Base-by-base conservation (phyloP, 2,888 invertebrate species). In the Synanthedon tipuliformis region DNA sequence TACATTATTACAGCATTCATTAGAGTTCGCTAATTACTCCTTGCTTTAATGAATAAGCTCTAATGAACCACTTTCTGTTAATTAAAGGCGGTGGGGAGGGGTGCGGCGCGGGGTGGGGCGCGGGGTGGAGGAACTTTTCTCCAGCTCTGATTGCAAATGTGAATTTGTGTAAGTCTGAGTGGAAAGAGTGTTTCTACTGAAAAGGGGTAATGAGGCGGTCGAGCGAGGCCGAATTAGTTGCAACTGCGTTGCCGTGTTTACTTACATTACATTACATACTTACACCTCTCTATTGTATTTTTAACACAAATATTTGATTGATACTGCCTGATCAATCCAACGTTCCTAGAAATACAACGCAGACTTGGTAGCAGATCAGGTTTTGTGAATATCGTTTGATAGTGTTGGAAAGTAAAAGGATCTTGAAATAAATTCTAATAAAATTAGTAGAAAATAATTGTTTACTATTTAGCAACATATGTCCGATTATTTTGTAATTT, bases 31-130 rank as follows among this genome's bases (percentile, higher is more conserved):
- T 93, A 93, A 93, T 93, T 93, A 93, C 92, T 92, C 92, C 92
- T 92, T 92, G 92, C 92, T 92, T 92, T 93, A 93, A 93, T 93
- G 93, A 93, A 93, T 93, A 93, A 93, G 92, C 93, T 92, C 92
- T 93, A 93, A 93, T 93, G 93, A 93, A 93, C 93, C 93, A 93
- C 93, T 93, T 93, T 93, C 92, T 92, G 93, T 93, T 93, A 93
- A 93, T 93, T 93, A 93, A 93, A 93, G 92, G 90, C 92, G 85
- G 88, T 86, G 85, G 65, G 63, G 54, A 61, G 60, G 67, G 59
- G 58, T 59, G 56, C 34, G 34, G 34, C 10, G 52, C 56, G 58
- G 61, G 63, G 65, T 59, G 62, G 61, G 54, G 53, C 59, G 59
- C 61, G 68, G 68, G 62, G 57, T 68, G 72, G 70, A 73, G 75